These are phyloP conservation scores for Heliconius aoede DNA, from an alignment of 2,888 invertebrate species.

Conservation along the genomic window DNA sequence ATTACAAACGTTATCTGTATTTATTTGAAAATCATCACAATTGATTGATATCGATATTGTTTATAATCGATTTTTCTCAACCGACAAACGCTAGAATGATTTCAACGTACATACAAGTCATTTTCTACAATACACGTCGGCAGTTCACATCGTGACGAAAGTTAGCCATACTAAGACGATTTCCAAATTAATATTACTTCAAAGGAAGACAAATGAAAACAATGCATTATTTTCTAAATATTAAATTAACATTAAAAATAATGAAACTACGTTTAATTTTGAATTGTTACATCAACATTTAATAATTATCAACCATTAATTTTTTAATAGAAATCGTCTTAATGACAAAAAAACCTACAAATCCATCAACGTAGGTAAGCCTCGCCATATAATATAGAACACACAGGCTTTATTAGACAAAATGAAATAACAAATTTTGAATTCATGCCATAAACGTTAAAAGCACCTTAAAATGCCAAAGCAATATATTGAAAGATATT, in stretches of 20 bases:
- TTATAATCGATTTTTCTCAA: slow-evolving; percentile 7
- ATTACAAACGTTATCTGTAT: neutral
- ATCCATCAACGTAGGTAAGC: neutral
- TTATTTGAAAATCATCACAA: neutral
- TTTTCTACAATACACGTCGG: slow-evolving; percentile 8
- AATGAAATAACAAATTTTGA: slow-evolving; percentile 15
- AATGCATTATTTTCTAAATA: too few relatives aligned
- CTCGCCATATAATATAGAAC: slow-evolving; percentile 6
- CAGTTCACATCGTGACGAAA: slow-evolving; percentile 20
- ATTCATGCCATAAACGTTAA: slow-evolving; percentile 9
- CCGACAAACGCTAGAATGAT: slow-evolving; percentile 16
- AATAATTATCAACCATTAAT: neutral
- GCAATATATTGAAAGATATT: slow-evolving; percentile 8
- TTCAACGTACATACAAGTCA: slow-evolving; percentile 2
- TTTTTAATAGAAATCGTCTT: neutral
- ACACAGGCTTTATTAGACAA: slow-evolving; percentile 6
- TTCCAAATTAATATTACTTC: neutral
- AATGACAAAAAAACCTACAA: neutral
- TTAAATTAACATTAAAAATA: too few relatives aligned
- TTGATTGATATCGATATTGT: neutral
- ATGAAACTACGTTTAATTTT: too few relatives aligned
- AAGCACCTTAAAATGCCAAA: slow-evolving; percentile 21
- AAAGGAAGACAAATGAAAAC: neutral
- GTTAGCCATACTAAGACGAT: neutral
- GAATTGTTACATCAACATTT: neutral